Conservation (phyloP, 1,140 invertebrate genomes). For the Zaprionus taronus region DNA sequence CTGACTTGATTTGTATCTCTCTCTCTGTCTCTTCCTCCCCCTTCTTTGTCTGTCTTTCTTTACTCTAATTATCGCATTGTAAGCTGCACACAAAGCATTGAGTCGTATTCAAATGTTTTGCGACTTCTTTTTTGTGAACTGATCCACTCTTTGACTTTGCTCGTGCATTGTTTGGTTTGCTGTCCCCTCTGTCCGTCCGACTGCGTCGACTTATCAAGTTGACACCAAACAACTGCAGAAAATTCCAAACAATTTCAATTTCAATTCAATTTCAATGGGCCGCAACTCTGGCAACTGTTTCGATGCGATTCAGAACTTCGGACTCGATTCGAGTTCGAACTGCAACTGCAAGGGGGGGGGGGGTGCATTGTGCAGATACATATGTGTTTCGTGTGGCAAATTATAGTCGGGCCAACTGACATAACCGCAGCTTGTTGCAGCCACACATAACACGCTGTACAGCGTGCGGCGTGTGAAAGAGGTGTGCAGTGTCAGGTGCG, state of each 20-base stretch:
- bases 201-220: slow-evolving; percentile 66
- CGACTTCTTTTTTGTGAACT: slow-evolving; percentile 2
- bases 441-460: background rate
- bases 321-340: slow-evolving; percentile 48
- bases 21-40: too few relatives aligned
- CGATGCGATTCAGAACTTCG: background rate
- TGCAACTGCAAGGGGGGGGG: background rate
- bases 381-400: slow-evolving; percentile 64
- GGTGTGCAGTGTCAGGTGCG: slow-evolving; percentile 58
- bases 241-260: slow-evolving; percentile 73
- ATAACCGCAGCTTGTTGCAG: slow-evolving; percentile 55
- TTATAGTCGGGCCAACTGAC: slow-evolving; percentile 68
- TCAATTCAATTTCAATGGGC: slow-evolving; percentile 61
- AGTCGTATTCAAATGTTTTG: slow-evolving; percentile 14
- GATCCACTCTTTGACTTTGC: slow-evolving; percentile 11
- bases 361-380: slow-evolving; percentile 11
- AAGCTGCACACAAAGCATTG: slow-evolving; percentile 4
- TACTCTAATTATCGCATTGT: slow-evolving; percentile 17
- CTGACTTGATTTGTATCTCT: background rate
- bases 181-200: slow-evolving; percentile 5
- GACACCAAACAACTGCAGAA: slow-evolving; percentile 77
- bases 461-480: slow-evolving; percentile 57
- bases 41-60: too few relatives aligned
- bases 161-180: slow-evolving; percentile 38
- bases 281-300: slow-evolving; percentile 12